Evolutionary conservation across 2,113 vertebrate genomes (phyloP), one percentile per base, ranked within the genome.

Genomic region (Sclerurus mexicanus): DNA sequence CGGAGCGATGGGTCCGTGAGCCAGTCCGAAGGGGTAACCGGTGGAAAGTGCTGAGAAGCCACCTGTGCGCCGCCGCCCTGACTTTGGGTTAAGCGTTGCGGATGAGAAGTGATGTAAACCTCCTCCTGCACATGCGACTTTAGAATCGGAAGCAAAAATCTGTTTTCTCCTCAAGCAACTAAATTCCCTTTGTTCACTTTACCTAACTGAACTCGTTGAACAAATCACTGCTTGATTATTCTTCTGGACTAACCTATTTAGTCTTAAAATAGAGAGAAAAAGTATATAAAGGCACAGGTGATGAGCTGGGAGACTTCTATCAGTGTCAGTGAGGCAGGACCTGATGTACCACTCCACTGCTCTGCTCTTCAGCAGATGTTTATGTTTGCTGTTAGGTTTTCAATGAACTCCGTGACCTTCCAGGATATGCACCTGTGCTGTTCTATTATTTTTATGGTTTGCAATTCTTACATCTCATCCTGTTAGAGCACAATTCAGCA

Each of bases 1-100:
- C 17, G 0, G 49, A 42, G 47, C 19, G 2, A 1, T 2, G 46
- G n/a, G 79, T 5, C 6, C 18, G 0, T 11, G 31, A 55, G 14
- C 28, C 40, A 0, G 9, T 0, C 0, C 4, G 22, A 1, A 7
- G 4, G 21, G 8, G 18, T 5, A 12, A 21, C 1, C 3, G 8
- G 4, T 12, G 19, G 56, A 14, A 82, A 33, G 33, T 5, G 33
- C 10, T 35, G 31, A 10, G 18, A 7, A 23, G 23, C 7, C 24
- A 2, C 21, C n/a, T 27, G 5, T 27, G 19, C 55, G 27, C 66
- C 10, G 0, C 6, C 0, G 24, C 55, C 16, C 14, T 28, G 56
- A 3, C 3, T n/a, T 22, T 37, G 27, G 3, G 9, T 62, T 27
- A 47, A 59, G 14, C 55, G 1, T 20, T 39, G 13, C 21, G 1